These are phyloP conservation scores for Coregonus sp. DNA, from an alignment of 2,797 vertebrate species.

Conservation along the genomic window DNA sequence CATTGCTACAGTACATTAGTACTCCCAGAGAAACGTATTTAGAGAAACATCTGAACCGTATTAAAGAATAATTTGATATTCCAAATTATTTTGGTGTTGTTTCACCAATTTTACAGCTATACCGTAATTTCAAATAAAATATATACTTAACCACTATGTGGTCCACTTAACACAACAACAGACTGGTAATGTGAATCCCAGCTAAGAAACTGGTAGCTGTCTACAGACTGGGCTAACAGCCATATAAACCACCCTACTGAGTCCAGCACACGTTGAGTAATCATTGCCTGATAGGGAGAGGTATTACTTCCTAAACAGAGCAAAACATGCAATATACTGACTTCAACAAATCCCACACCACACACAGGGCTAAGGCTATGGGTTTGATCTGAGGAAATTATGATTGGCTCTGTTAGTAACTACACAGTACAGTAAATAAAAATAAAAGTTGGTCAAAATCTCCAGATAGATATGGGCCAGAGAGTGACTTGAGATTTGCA, in stretches of 20 bases:
- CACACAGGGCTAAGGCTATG: too few species aligned
- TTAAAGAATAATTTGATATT: conserved; percentile 59
- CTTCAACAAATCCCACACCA: neutral
- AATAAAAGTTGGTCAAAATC: neutral
- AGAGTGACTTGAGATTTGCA: neutral
- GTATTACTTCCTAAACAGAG: conserved; percentile 13
- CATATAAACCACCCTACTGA: conserved; percentile 38
- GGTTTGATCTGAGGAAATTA: neutral
- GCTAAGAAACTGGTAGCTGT: conserved; percentile 50
- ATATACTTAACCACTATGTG: conserved; percentile 62
- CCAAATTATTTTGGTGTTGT: conserved; percentile 42
- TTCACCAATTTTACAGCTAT: conserved; percentile 53
- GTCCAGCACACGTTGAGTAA: conserved; percentile 35
- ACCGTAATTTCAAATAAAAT: conserved; percentile 63
- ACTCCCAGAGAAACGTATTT: conserved; percentile 36
- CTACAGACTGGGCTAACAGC: conserved; percentile 22
- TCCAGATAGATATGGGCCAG: neutral
- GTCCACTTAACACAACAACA: conserved; percentile 73
- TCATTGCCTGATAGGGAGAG: conserved; percentile 19
- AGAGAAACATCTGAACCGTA: conserved; percentile 7
- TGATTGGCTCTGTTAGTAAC: neutral
- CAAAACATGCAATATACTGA: conserved; percentile 4
- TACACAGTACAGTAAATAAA: neutral
- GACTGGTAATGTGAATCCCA: conserved; percentile 51
- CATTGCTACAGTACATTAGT: conserved; percentile 55